Conservation (phyloP, 2,888 invertebrate genomes). For the Cloeon dipterum region DNA sequence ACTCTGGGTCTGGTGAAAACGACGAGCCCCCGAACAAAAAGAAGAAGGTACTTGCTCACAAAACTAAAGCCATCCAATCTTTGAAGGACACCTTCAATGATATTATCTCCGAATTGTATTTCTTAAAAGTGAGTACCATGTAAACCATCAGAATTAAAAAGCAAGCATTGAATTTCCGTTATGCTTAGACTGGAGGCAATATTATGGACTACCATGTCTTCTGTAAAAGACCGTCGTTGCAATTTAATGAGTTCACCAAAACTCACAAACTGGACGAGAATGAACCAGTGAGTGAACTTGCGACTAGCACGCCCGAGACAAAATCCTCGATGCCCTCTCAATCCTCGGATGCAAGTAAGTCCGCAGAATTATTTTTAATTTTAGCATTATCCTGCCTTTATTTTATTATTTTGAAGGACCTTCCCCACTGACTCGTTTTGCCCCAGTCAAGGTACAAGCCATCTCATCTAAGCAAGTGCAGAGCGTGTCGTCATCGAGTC, state of each 20-base stretch:
- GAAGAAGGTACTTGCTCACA: slow-evolving; percentile 44
- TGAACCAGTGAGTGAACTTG: slow-evolving; percentile 35
- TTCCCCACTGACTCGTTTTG: no score
- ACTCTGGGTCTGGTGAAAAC: slow-evolving; percentile 15
- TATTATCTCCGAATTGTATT: slow-evolving; percentile 63
- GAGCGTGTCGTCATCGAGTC: no score
- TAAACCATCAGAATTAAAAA: no score
- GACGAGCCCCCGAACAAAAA: slow-evolving; percentile 29
- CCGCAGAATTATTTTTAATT: no score
- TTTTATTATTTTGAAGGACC: no score
- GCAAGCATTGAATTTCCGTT: no score
- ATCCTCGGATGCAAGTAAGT: no score
- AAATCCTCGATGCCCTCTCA: no score
- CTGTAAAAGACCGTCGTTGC: slow-evolving; percentile 56
- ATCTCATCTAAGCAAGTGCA: no score
- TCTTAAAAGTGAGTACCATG: slow-evolving; percentile 61
- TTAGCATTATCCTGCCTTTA: no score
- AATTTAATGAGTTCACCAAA: slow-evolving; percentile 45
- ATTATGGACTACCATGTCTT: slow-evolving; percentile 68
- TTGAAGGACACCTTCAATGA: slow-evolving; percentile 35
- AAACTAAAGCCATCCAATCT: slow-evolving; percentile 31
- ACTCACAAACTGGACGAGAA: no score
- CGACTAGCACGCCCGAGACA: slow-evolving; percentile 31
- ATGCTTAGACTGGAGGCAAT: not conserved
- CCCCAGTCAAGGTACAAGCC: no score